A percentile compares a stretch with the other conserved stretches of the same genome.
Evolutionary conservation across 2,797 vertebrate genomes (phyloP).

Genomic region (Myoxocephalus aenaeus): DNA sequence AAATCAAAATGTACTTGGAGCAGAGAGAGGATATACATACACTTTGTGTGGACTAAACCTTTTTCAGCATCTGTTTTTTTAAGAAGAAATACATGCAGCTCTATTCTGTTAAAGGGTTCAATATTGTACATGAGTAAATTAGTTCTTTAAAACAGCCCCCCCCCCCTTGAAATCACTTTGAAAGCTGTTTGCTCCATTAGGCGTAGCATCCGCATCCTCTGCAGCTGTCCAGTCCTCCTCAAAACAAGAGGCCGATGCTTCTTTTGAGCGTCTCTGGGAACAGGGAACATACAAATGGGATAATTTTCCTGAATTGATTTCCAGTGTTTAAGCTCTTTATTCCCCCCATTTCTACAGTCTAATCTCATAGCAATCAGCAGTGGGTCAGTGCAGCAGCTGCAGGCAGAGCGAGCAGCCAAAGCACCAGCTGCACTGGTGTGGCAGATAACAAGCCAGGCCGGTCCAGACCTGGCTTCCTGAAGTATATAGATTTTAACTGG

Average conservation of each 20-base stretch:
- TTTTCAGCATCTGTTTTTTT: background rate
- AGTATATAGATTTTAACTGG: constrained; percentile 19
- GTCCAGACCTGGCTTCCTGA: background rate
- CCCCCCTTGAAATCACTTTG: background rate
- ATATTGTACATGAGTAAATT: background rate
- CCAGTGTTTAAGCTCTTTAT: constrained; percentile 29
- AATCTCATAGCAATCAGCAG: constrained; percentile 33
- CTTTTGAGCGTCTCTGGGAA: constrained; percentile 54
- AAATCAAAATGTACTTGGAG: background rate
- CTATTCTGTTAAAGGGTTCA: constrained; percentile 4
- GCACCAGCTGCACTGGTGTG: constrained; percentile 43
- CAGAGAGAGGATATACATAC: background rate
- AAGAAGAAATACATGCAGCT: constrained; percentile 2
- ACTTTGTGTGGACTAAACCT: background rate
- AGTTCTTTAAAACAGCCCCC: background rate
- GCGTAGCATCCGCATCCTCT: background rate
- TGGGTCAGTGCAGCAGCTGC: constrained; percentile 56
- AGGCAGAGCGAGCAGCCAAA: background rate
- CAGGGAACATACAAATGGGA: constrained; percentile 9
- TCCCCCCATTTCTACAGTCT: constrained; percentile 25
- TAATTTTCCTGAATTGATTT: constrained; percentile 40
- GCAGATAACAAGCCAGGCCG: constrained; percentile 7
- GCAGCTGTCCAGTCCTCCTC: constrained; percentile 19
- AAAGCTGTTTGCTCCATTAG: background rate
- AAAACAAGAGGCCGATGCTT: constrained; percentile 5